Base-by-base conservation (phyloP, 2,888 invertebrate genomes). In the Sarcophaga caerulescens region DNA sequence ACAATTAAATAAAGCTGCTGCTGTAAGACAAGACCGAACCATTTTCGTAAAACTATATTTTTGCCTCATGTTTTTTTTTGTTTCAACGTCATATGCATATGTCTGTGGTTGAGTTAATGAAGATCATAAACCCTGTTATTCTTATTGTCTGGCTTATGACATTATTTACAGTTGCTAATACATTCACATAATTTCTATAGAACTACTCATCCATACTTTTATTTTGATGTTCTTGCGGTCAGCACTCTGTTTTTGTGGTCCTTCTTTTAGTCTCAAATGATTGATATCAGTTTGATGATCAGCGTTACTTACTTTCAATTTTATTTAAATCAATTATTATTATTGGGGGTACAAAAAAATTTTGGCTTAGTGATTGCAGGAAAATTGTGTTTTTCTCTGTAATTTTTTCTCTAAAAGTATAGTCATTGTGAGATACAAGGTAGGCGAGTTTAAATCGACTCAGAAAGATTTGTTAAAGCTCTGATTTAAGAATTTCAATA, bases 1-100 rank as follows among this genome's bases (percentile, higher is more conserved):
- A 81, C 74, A 79, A 74, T 63, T 83, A 62, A 74, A 70, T 47
- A 69, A 65, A 65, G 19, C 79, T 45, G 60, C 35, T 59, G 74
- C 10, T 35, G 63, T 59, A 19, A 69, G 82, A 69, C 66, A 59
- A 80, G 73, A 82, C 45, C 57, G 76, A 14, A 79, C 44, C 57
- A 76, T 76, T 76, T 82, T 66, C 14, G 82, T 59, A 62, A 23
- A 62, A 10, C 19, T 45, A 19, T 70, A n/a, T 65, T 65, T 47
- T 57, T 62, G 63, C 35, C 12, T 65, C 21, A 76, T 71, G 35
- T 47, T 35, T 44, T 70, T 63, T 63, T n/a, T 59, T 59, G 14
- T 52, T 52, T 52, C 12, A 14, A 14, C 52, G 10, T 52, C 52
- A 52, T 47, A 47, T 14, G 47, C 47, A 25, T 23, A 25, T 25